These are phyloP conservation scores for Myrmecobius fasciatus DNA, from an alignment of 2,113 vertebrate genomes.

Conservation along the genomic window DNA sequence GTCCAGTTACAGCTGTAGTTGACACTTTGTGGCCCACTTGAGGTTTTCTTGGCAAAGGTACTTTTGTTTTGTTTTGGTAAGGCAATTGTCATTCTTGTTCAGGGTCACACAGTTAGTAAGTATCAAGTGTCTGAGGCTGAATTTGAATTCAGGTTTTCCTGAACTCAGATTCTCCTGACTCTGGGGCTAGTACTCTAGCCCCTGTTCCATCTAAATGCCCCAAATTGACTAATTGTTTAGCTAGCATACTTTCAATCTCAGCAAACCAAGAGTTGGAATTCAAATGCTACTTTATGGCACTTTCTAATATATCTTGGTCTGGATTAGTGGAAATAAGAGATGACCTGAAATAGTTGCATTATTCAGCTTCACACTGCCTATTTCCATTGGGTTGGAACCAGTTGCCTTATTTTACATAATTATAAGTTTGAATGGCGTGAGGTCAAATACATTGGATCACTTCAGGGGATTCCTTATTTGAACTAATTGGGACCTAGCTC, in stretches of 20 bases:
- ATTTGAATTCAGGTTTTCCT: too few relatives aligned
- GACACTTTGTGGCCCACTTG: background rate
- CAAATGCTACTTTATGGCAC: background rate
- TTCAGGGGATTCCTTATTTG: background rate
- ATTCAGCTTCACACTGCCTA: background rate
- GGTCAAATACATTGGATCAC: background rate
- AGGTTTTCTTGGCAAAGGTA: background rate
- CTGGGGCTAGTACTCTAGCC: too few relatives aligned
- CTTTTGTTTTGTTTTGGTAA: background rate
- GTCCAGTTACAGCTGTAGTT: background rate
- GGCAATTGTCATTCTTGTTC: too few relatives aligned
- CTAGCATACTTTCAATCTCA: background rate
- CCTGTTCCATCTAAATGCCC: too few relatives aligned
- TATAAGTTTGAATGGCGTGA: background rate
- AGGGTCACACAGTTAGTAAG: too few relatives aligned
- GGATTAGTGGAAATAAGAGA: background rate
- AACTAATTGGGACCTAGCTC: background rate
- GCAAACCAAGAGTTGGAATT: background rate
- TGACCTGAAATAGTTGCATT: background rate
- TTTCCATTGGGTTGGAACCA: background rate
- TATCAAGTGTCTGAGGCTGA: too few relatives aligned
- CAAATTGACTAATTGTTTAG: background rate
- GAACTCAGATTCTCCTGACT: too few relatives aligned
- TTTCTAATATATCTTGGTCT: background rate
- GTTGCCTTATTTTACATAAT: background rate